phyloP scores from a whole-genome alignment of 1,140 invertebrate genomes.

The Drosophila repletoides region DNA sequence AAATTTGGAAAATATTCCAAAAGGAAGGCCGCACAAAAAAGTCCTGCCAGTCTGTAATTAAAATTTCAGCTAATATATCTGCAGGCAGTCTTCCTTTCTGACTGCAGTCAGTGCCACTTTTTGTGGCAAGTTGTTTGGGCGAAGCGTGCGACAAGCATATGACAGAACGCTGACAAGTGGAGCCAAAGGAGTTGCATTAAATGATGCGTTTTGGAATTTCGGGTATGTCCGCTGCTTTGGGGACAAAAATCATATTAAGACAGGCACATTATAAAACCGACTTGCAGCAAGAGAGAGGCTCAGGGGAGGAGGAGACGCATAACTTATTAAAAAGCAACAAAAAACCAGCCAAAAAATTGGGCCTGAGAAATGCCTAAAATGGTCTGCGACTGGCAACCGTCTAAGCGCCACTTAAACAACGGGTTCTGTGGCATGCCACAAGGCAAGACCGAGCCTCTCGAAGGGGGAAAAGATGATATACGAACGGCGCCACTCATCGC shows the following conservation, averaged over 20 bases:
- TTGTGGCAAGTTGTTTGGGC: not conserved
- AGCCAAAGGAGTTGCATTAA: slow-evolving; percentile 29
- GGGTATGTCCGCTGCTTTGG: slow-evolving; percentile 59
- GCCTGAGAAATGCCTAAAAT: slow-evolving; percentile 60
- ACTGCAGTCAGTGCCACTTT: not conserved
- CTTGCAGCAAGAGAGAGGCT: not conserved
- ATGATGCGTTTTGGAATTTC: slow-evolving; percentile 70
- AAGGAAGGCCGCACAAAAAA: slow-evolving; percentile 26
- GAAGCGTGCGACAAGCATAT: slow-evolving; percentile 75
- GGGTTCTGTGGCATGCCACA: slow-evolving; percentile 45
- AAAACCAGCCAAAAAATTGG: slow-evolving; percentile 48
- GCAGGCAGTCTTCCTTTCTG: slow-evolving; percentile 11
- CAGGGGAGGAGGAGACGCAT: slow-evolving; percentile 1
- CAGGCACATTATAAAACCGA: slow-evolving; percentile 74
- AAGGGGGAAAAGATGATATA: not conserved
- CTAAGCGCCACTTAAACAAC: slow-evolving; percentile 76
- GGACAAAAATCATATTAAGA: slow-evolving; percentile 79
- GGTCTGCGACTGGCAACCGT: slow-evolving; percentile 24
- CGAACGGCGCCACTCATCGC: slow-evolving; percentile 67
- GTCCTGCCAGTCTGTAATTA: slow-evolving; percentile 54
- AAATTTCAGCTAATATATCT: slow-evolving; percentile 81
- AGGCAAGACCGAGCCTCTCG: not conserved
- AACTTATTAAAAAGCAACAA: slow-evolving; percentile 62
- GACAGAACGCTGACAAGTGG: slow-evolving; percentile 66
- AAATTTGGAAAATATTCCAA: slow-evolving; percentile 77